A percentile compares a stretch with the other conserved stretches of the same genome.
phyloP scores from a whole-genome alignment of 2,888 invertebrate genomes.

The Cephus runcator region DNA sequence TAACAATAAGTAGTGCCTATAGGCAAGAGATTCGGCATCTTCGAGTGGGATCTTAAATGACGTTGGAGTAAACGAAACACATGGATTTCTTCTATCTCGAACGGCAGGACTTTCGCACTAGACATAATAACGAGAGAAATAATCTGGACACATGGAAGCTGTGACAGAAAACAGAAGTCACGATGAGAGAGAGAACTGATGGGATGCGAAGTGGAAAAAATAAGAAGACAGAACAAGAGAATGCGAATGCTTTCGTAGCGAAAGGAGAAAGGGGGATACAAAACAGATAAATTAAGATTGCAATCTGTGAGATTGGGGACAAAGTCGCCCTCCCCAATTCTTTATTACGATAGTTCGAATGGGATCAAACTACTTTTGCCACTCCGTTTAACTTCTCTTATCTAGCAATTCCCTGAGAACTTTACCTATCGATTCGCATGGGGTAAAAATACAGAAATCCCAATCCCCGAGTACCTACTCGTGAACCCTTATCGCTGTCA shows the following conservation, averaged over 20 bases:
- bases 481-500: background rate
- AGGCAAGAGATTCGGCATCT: background rate
- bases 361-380: constrained; percentile 48
- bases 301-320: constrained; percentile 40
- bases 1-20: background rate
- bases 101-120: background rate
- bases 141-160: background rate
- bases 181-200: background rate
- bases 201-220: constrained; percentile 16
- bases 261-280: constrained; percentile 29
- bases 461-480: background rate
- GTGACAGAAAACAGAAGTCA: background rate
- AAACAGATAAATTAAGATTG: constrained; percentile 40
- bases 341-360: constrained; percentile 48
- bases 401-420: constrained; percentile 16
- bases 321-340: constrained; percentile 30
- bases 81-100: background rate
- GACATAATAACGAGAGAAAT: background rate
- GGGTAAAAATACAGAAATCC: background rate
- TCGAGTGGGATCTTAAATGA: background rate
- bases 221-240: constrained; percentile 7
- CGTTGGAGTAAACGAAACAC: background rate
- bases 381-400: constrained; percentile 47
- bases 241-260: background rate
- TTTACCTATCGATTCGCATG: constrained; percentile 8